Base-by-base conservation (phyloP, 2,888 invertebrate genomes). In the Ichneumoninae sp. region DNA sequence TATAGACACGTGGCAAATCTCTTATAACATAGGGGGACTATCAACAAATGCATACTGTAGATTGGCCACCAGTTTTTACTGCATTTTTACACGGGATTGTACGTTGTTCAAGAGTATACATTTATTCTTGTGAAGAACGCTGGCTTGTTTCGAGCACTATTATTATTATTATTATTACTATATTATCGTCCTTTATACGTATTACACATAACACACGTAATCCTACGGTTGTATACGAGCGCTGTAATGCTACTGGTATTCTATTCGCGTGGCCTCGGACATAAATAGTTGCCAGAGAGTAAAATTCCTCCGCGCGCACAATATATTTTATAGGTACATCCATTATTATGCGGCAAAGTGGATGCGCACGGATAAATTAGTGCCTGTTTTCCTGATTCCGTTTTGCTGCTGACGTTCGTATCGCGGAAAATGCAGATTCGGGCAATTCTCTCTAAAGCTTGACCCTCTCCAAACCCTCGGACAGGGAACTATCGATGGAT, bases 241-340 rank as follows among this genome's bases (percentile, higher is more conserved):
- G 65, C 40, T 54, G 44, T 72, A 77, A 71, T 50, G 82, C 71
- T 68, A 71, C 71, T 72, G 82, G 71, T 72, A 77, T 82, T 66
- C 74, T 50, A 62, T 62, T 78, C 60, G 44, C 75, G 57, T 62
- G 80, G 72, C 80, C 79, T 79, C 79, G 65, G 52, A n/a, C 10
- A 62, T 62, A 62, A 62, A 62, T 33, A 33, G 60, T 60, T 30
- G 10, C 19, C 62, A 44, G 74, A 69, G 78, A 40, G 6, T 47
- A 78, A 10, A 76, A 76, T 76, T 66, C 54, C 52, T 36, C 10
- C 65, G 36, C 10, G 40, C 54, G 52, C 62, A 74, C 4, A 10
- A 22, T 57, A 22, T 57, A 10, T 57, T 10, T 22, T 26, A 26
- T 26, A 57, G 57, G 22, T 13, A 10, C 65, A 33, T n/a, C 16